phyloP scores from a whole-genome alignment of 2,113 vertebrate species.

The Sinocyclocheilus anophthalmus region DNA sequence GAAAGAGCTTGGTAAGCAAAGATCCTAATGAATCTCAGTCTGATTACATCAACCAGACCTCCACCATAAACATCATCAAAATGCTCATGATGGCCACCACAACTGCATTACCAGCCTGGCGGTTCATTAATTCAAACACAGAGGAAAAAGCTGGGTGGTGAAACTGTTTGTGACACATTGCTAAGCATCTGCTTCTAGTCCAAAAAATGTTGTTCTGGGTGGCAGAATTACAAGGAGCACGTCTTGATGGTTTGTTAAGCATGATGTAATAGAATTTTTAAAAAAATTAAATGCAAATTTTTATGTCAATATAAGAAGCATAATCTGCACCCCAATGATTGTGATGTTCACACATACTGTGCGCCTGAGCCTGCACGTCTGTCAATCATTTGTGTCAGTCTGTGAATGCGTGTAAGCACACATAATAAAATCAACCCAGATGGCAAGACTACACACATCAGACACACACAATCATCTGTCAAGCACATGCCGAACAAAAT shows the following conservation, averaged over 20 bases:
- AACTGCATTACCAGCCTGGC: slow-evolving; percentile 2
- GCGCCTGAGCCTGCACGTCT: background rate
- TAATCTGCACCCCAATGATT: background rate
- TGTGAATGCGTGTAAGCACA: slow-evolving; percentile 47
- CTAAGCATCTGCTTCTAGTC: slow-evolving; percentile 3
- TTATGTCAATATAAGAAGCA: background rate
- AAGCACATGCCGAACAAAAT: background rate
- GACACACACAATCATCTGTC: slow-evolving; percentile 8
- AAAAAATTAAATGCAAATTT: background rate
- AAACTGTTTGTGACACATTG: background rate
- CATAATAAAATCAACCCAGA: slow-evolving; percentile 33
- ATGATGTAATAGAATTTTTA: background rate
- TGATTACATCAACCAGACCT: slow-evolving; percentile 46
- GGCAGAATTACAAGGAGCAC: background rate
- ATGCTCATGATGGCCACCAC: background rate
- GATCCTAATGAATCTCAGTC: slow-evolving; percentile 46
- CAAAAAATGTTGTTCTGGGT: background rate
- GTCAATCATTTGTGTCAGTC: background rate
- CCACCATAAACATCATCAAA: slow-evolving; percentile 35
- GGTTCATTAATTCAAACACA: slow-evolving; percentile 1
- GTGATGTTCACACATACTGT: background rate
- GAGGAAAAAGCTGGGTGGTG: background rate
- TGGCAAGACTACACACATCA: slow-evolving; percentile 22
- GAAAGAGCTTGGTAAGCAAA: slow-evolving; percentile 40
- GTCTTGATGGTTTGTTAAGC: background rate